Base-by-base conservation (phyloP, 2,113 vertebrate species). In the Hystrix brachyura region DNA sequence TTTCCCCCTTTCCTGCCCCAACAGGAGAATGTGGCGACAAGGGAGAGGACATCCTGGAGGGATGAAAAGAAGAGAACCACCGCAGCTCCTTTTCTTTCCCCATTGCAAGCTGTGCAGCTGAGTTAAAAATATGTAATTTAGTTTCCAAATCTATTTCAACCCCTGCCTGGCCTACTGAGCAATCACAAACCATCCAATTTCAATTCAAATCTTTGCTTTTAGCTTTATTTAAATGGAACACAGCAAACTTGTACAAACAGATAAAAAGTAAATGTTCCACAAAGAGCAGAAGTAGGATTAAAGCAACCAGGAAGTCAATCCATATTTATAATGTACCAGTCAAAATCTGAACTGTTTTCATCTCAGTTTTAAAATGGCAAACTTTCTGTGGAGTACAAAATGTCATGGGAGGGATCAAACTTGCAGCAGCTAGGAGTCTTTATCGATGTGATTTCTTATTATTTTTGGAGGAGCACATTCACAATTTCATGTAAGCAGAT, bases 101-200 rank as follows among this genome's bases (percentile, higher is more conserved):
- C 32, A 90, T 80, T 34, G 76, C 96, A 98, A 97, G 96, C 95
- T 98, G 97, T 95, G 96, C 97, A 82, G 88, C 92, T 81, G 95
- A 97, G 97, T 97, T 98, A 98, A 98, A 98, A 97, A 97, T 97
- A 98, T 57, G 86, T 94, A 95, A 98, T 97, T 98, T 97, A 87
- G 92, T 93, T 95, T 96, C 95, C 95, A 97, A 97, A 97, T 98
- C 96, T 97, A 98, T 98, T 98, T 96, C 97, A 97, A 97, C 94
- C 97, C 94, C 91, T 97, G 87, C 95, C 96, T 98, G 92, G 95
- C 95, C 97, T 97, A 98, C 97, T 98, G 97, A 97, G 96, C 95
- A 97, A 96, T 96, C 97, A 96, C 90, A 97, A 97, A 94, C 87
- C 87, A 90, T 95, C 96, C 96, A 62, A 91, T 97, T 97, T 97